Base-by-base conservation (phyloP, 2,113 vertebrate species). In the Misgurnus anguillicaudatus region DNA sequence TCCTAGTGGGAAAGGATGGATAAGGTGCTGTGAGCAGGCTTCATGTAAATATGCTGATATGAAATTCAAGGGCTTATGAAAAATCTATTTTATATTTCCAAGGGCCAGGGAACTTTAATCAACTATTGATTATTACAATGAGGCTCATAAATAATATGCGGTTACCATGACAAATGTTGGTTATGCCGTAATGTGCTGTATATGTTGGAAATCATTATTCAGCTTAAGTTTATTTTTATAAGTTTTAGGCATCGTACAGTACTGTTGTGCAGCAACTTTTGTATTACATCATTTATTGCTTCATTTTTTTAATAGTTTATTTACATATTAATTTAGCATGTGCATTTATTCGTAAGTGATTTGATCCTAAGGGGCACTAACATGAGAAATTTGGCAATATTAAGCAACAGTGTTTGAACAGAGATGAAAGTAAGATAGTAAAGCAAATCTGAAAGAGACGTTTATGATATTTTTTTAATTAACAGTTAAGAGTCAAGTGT, bases 41-140 rank as follows among this genome's bases (percentile, higher is more conserved):
- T 69, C 47, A n/a, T 53, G 51, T 71, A 71, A 57, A 71, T 57
- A 71, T 39, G 51, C 8, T 39, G 17, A 71, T 57, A 39, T 55
- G 31, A 71, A 71, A 57, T 55, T 57, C 36, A 71, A 57, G 51
- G 48, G 38, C 48, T 71, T 57, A 19, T 55, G 17, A 71, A 57
- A 71, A 19, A 71, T 53, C 14, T n/a, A 10, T 53, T 53, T 70
- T 3, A 70, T 53, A 51, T 70, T 70, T 70, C 17, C 67, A 70
- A 70, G 31, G 17, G 3, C 47, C 47, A 17, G 8, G 16, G 6
- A 53, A 51, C 4, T 5, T 36, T 1, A 17, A 51, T 53, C 21
- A 69, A 31, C 48, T 11, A 69, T 36, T 10, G 24, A 69, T 69
- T 69, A 68, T 68, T 68, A 53, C 31, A 69, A 69, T 38, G 9